Base-by-base conservation (phyloP, 1,140 invertebrate genomes). In the Oedothorax gibbosus region DNA sequence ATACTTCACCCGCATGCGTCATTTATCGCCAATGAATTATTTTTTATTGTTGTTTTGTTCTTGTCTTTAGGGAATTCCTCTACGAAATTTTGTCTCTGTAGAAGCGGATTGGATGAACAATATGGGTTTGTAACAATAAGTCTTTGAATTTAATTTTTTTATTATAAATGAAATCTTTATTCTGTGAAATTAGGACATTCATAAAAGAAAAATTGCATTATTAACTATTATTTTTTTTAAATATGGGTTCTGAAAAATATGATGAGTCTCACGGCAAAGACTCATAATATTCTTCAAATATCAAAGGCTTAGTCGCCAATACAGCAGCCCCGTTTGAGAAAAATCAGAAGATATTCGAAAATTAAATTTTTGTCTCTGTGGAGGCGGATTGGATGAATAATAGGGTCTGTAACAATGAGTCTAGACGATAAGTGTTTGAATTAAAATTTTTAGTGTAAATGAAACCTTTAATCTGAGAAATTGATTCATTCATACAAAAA, bases 131-230 rank as follows among this genome's bases (percentile, higher is more conserved):
- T 18, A 20, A 64, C 0, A 64, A 20, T 8, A 64, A 64, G 7
- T 20, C n/a, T 64, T 64, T 64, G 11, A 64, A 64, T 64, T 64
- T 20, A 15, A 64, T 64, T 64, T 62, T n/a, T 62, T 62, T n/a
- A n/a, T 14, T n/a, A 18, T 12, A 20, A 64, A 64, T 64, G 60
- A 15, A 64, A 64, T 64, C 20, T 18, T 64, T n/a, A 20, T 64
- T 64, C n/a, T 64, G 8, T 64, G 15, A 20, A 64, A 18, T 15
- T 18, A 7, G 8, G 8, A 12, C 14, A 8, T 64, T 64, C n/a
- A 15, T 7, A 12, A 62, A 62, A 62, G 8, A 8, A 62, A 62
- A n/a, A n/a, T 20, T 64, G n/a, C 15, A 15, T 64, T 20, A n/a
- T 64, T 64, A 15, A 64, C n/a, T 64, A 15, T 64, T 35, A 35